phyloP scores from a whole-genome alignment of 2,888 invertebrate genomes.

The Apodemia mormo region DNA sequence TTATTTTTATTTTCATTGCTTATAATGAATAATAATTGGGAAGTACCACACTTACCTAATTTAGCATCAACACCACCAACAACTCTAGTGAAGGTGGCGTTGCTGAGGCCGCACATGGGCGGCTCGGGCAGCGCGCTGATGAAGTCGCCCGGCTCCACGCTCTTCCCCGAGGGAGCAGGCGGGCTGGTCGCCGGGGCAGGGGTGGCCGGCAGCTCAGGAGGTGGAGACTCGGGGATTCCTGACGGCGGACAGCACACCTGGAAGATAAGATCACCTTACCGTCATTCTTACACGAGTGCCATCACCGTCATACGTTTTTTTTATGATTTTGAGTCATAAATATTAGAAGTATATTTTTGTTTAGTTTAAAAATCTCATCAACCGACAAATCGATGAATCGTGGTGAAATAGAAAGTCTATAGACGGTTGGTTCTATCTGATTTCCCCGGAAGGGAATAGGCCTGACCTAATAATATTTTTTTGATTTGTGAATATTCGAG shows the following conservation, averaged over 20 bases:
- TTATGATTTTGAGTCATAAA: too few species aligned
- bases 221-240: conserved; percentile 43
- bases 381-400: too few species aligned
- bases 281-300: not conserved
- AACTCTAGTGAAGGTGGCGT: conserved; percentile 81
- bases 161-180: conserved; percentile 4
- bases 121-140: conserved; percentile 59
- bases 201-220: conserved; percentile 31
- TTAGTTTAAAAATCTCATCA: too few species aligned
- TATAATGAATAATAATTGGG: not conserved
- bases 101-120: conserved; percentile 84
- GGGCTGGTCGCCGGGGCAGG: not conserved
- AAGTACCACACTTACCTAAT: conserved; percentile 65
- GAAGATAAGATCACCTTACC: not conserved
- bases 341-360: too few species aligned
- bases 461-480: too few species aligned
- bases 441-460: too few species aligned
- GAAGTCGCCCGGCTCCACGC: conserved; percentile 42
- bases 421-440: too few species aligned
- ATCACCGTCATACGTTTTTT: too few species aligned
- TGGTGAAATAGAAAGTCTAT: too few species aligned
- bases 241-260: conserved; percentile 66
- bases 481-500: too few species aligned
- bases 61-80: conserved; percentile 87
- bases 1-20: too few species aligned